These are phyloP conservation scores for Engraulis encrasicolus DNA, from an alignment of 2,113 vertebrate genomes.

Conservation along the genomic window DNA sequence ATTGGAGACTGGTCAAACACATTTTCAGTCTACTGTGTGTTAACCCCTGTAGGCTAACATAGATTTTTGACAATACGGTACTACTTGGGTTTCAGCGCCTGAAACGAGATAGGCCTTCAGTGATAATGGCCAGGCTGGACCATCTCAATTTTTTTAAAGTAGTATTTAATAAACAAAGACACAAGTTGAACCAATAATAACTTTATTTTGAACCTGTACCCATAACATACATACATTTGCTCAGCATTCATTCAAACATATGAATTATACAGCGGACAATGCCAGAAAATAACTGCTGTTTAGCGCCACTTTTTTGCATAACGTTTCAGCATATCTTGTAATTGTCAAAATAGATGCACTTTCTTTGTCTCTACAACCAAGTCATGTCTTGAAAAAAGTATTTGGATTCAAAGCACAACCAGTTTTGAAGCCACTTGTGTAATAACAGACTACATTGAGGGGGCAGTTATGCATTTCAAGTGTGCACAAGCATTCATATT, in stretches of 20 bases:
- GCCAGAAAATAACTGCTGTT: constrained; percentile 42
- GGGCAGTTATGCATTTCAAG: constrained; percentile 15
- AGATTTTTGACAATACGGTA: too few relatives aligned
- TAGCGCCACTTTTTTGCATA: constrained; percentile 52
- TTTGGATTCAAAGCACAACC: constrained; percentile 34
- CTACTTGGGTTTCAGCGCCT: too few relatives aligned
- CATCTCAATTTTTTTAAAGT: too few relatives aligned
- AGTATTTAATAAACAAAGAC: too few relatives aligned
- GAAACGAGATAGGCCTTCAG: too few relatives aligned
- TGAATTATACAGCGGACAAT: constrained; percentile 45
- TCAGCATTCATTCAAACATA: constrained; percentile 53
- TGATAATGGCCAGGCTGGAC: too few relatives aligned
- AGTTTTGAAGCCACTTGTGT: constrained; percentile 14
- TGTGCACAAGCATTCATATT: constrained; percentile 33
- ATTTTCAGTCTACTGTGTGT: too few relatives aligned
- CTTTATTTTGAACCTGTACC: constrained; percentile 62
- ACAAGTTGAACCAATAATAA: constrained; percentile 32
- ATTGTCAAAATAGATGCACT: constrained; percentile 20
- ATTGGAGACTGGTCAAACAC: too few relatives aligned
- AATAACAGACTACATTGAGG: constrained; percentile 11
- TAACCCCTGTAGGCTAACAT: too few relatives aligned
- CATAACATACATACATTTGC: constrained; percentile 56
- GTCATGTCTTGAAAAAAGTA: constrained; percentile 36
- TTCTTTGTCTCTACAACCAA: constrained; percentile 18
- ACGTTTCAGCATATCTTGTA: constrained; percentile 48